These are phyloP conservation scores for Sebastes oblongus DNA, from an alignment of 2,797 vertebrate species.

Conservation along the genomic window DNA sequence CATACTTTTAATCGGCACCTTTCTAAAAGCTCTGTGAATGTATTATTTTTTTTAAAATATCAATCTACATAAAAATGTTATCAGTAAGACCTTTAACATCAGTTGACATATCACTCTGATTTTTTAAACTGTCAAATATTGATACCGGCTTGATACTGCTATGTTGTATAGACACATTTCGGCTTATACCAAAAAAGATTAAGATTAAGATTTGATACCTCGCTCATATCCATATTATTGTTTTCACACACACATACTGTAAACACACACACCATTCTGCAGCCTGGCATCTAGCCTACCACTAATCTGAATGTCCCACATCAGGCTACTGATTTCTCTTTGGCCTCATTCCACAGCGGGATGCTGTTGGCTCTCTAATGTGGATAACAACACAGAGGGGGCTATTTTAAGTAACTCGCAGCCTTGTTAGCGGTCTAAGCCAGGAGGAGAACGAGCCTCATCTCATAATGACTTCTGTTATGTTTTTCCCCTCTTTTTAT, in stretches of 20 bases:
- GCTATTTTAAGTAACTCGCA: slow-evolving; percentile 53
- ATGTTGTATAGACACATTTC: background rate
- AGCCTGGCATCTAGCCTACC: background rate
- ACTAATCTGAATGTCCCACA: slow-evolving; percentile 26
- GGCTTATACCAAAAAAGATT: background rate
- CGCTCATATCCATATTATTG: background rate
- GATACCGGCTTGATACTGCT: background rate
- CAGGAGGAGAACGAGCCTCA: slow-evolving; percentile 30
- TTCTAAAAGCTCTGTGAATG: no score
- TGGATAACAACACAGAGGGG: slow-evolving; percentile 12
- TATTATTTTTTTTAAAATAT: no score
- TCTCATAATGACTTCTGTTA: slow-evolving; percentile 43
- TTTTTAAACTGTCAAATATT: background rate
- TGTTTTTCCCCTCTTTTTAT: slow-evolving; percentile 11
- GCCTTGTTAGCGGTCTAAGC: slow-evolving; percentile 14
- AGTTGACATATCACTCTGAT: background rate
- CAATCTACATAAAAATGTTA: no score
- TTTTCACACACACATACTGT: background rate
- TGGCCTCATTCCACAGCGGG: slow-evolving; percentile 10
- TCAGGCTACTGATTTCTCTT: slow-evolving; percentile 9
- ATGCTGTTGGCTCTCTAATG: slow-evolving; percentile 6
- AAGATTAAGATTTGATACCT: background rate
- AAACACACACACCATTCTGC: background rate
- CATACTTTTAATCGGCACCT: no score
- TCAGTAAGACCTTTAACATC: no score